Base-by-base conservation (phyloP, 2,797 vertebrate species). In the Cercopithecus hamlyni region DNA sequence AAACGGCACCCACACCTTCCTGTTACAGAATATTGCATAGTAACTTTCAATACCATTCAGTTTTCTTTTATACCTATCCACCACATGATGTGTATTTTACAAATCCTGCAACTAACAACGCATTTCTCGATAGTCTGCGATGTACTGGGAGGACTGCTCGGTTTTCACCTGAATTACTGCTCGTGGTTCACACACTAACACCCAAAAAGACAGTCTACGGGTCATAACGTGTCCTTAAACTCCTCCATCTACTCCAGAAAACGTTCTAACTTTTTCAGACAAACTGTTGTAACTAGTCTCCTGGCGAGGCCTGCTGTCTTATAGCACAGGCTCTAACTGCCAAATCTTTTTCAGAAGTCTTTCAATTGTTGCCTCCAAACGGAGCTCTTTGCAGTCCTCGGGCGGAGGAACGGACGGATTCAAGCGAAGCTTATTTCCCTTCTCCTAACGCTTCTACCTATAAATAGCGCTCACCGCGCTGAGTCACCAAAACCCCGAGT, bases 401-500 rank as follows among this genome's bases (percentile, higher is more conserved):
- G 30, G 67, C 27, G 6, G 48, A 57, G 64, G 0, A 45, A 79
- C 24, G 6, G 48, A 52, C 72, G 0, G 45, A 79, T 93, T 50
- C 33, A 10, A 58, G 41, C 39, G 36, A 93, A 96, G 64, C 33
- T 33, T 95, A 89, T 94, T 95, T 93, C 85, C 85, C 85, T 64
- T 52, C 75, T 86, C 45, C 75, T 75, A 97, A 96, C 9, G 41
- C 48, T 91, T n/a, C 93, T 75, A 95, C 84, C 96, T 97, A 97
- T 94, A 98, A 97, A 98, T 97, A 97, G 94, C 85, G 88, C 55
- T 93, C 90, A 90, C 94, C 27, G 45, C 45, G 96, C 94, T 97
- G 97, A 98, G 96, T 98, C 98, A 98, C 97, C 86, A 83, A 96
- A 98, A 94, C 93, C 94, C 90, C 1, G 41, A 94, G 90, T 97